Evolutionary conservation across 2,888 invertebrate genomes (phyloP).

Genomic region (Melanotus villosus): DNA sequence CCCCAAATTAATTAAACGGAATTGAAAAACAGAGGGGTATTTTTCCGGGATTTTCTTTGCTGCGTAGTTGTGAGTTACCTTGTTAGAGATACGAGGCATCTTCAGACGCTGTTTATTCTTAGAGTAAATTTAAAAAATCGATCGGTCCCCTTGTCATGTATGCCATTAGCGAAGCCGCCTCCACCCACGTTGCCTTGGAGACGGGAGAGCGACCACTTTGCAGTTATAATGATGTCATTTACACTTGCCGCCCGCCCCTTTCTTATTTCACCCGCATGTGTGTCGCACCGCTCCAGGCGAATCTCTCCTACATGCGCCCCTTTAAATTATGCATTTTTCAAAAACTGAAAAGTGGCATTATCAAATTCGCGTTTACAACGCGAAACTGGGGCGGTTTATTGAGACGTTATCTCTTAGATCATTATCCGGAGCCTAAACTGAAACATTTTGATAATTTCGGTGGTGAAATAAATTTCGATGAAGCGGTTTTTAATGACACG

Average conservation of each 20-base stretch:
- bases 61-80: slow-evolving; percentile 46
- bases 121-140: slow-evolving; percentile 70
- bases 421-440: slow-evolving; percentile 6
- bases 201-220: slow-evolving; percentile 69
- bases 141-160: slow-evolving; percentile 69
- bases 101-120: slow-evolving; percentile 65
- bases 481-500: background rate
- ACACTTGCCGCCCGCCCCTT: slow-evolving; percentile 68
- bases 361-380: slow-evolving; percentile 14
- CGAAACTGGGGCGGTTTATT: slow-evolving; percentile 8
- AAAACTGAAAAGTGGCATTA: slow-evolving; percentile 21
- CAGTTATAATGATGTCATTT: slow-evolving; percentile 71
- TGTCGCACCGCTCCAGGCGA: slow-evolving; percentile 53
- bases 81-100: slow-evolving; percentile 51
- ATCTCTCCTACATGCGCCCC: slow-evolving; percentile 32
- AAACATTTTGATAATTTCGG: slow-evolving; percentile 8
- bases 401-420: slow-evolving; percentile 17
- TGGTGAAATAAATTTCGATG: background rate
- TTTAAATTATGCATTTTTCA: slow-evolving; percentile 38
- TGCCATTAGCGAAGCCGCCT: slow-evolving; percentile 66
- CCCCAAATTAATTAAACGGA: background rate
- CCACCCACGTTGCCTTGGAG: slow-evolving; percentile 67
- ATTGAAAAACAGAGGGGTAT: background rate
- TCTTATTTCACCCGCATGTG: slow-evolving; percentile 67
- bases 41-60: slow-evolving; percentile 19